Percentiles rank a stretch among this genome's conserved stretches.
Conservation (phyloP, 2,797 vertebrate species). For the Chelonia mydas region DNA sequence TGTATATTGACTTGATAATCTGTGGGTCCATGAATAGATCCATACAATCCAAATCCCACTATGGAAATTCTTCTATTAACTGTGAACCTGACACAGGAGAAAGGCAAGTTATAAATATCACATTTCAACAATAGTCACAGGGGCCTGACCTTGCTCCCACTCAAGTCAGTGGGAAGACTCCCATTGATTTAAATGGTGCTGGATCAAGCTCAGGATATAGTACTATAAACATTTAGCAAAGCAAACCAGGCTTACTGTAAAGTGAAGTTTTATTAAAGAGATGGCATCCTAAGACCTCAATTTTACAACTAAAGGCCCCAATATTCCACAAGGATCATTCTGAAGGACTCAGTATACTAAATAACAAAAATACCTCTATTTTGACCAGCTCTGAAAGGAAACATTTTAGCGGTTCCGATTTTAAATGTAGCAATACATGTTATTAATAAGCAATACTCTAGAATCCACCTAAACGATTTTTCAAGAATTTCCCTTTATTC, state of each 20-base stretch:
- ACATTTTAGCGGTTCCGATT: background rate
- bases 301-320: background rate
- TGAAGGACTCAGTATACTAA: background rate
- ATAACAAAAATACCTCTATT: background rate
- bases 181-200: background rate
- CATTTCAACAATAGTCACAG: background rate
- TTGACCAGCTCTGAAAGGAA: background rate
- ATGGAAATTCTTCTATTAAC: constrained; percentile 97
- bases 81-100: constrained; percentile 86
- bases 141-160: background rate
- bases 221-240: background rate
- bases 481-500: background rate
- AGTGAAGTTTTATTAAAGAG: background rate
- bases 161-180: background rate
- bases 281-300: background rate
- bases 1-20: constrained; percentile 99
- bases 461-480: background rate
- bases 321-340: background rate
- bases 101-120: constrained; percentile 21
- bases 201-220: background rate
- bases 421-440: background rate
- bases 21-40: constrained; percentile 97
- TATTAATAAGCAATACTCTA: background rate
- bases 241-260: background rate
- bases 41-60: constrained; percentile 96